Evolutionary conservation across 1,140 invertebrate species (phyloP), one percentile per base, ranked within the genome.

Genomic region (Aleiodes sp.): DNA sequence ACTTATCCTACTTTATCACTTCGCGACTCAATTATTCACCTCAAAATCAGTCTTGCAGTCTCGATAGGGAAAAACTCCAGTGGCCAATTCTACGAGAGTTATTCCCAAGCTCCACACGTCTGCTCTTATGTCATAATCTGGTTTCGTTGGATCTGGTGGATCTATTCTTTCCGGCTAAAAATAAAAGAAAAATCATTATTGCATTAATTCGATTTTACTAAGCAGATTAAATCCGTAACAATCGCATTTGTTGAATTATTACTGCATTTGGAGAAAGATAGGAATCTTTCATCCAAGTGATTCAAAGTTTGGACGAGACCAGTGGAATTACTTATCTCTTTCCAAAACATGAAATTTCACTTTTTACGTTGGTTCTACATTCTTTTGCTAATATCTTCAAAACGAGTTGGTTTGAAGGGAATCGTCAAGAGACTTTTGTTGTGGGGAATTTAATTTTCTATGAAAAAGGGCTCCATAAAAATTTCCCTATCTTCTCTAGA

Each of bases 51-150:
- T 97, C 84, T 94, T 94, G 85, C 96, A 98, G 83, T 96, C 92
- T 84, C 91, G 90, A 86, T 98, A 99, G 0, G 97, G 97, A 85
- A 96, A 96, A 70, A 91, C 90, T 68, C 94, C 94, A 16, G 94
- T 96, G 61, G 94, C 94, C 79, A 96, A 87, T 89, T 98, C 96
- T 73, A 99, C 96, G 77, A 99, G 88, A 56, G 97, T 98, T 73
- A 99, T 98, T 75, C 98, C 98, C 68, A 99, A 88, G 80, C 96
- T 98, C 98, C 98, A 99, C 21, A 99, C 97, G 88, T 99, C 98
- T 14, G 98, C 97, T 75, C 98, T 90, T 78, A 99, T 98, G 87
- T 99, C 98, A 84, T 99, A 99, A 84, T 97, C 96, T 60, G 94
- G 94, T 78, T 94, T 93, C 64, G 90, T 91, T 56, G 94, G 93